Percentiles rank a stretch among this genome's conserved stretches.
Conservation (phyloP, 2,113 vertebrate species). For the Carassius carassius region DNA sequence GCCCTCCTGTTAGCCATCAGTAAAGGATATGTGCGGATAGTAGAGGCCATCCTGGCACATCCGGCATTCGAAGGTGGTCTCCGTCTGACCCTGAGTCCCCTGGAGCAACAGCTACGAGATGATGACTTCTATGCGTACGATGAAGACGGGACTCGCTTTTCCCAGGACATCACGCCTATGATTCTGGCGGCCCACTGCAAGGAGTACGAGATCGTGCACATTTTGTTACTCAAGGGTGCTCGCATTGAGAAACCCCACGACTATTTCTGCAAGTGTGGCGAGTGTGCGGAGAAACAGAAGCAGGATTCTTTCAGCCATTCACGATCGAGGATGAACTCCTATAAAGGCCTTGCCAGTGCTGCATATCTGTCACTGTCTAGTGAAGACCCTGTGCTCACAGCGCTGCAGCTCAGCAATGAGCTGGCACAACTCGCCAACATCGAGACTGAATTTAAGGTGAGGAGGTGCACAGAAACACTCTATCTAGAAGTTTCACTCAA, state of each 20-base stretch:
- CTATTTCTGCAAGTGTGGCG: slow-evolving; percentile 86
- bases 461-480: background rate
- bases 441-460: slow-evolving; percentile 91
- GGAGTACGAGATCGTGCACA: slow-evolving; percentile 71
- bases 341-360: slow-evolving; percentile 85
- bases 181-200: slow-evolving; percentile 62
- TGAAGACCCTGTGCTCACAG: slow-evolving; percentile 76
- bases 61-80: slow-evolving; percentile 82
- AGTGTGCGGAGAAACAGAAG: slow-evolving; percentile 83
- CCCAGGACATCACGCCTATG: slow-evolving; percentile 56
- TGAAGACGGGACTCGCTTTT: slow-evolving; percentile 83
- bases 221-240: slow-evolving; percentile 83
- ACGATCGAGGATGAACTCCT: slow-evolving; percentile 86
- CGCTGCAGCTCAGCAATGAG: slow-evolving; percentile 87
- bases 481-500: background rate
- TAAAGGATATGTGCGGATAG: slow-evolving; percentile 89
- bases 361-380: slow-evolving; percentile 87
- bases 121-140: slow-evolving; percentile 90
- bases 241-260: slow-evolving; percentile 86
- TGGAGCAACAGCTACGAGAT: slow-evolving; percentile 77
- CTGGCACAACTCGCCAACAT: slow-evolving; percentile 86
- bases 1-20: slow-evolving; percentile 88
- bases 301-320: slow-evolving; percentile 87
- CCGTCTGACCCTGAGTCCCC: slow-evolving; percentile 80
- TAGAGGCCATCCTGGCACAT: slow-evolving; percentile 86